phyloP scores from a whole-genome alignment of 2,113 vertebrate species.

The Arizona elegans region DNA sequence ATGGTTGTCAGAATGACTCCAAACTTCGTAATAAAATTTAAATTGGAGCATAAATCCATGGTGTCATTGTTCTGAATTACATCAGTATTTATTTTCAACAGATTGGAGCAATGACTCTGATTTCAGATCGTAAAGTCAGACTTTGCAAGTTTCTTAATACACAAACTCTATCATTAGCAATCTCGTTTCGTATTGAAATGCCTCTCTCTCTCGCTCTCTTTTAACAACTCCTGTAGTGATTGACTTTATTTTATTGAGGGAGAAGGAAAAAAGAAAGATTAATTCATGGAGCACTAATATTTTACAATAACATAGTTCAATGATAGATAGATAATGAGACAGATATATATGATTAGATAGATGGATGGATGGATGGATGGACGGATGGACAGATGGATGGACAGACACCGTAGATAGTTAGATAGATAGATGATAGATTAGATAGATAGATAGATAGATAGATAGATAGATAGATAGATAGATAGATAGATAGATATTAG shows the following conservation, averaged over 20 bases:
- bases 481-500: no score
- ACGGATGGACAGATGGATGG: no score
- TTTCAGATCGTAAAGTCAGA: not conserved
- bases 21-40: not conserved
- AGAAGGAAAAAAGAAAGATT: constrained; percentile 3
- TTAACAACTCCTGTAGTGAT: not conserved
- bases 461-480: no score
- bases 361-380: no score
- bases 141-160: not conserved
- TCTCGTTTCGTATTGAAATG: not conserved
- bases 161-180: not conserved
- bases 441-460: no score
- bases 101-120: not conserved
- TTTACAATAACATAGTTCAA: not conserved
- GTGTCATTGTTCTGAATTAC: not conserved
- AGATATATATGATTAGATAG: no score
- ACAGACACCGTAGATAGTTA: no score
- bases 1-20: not conserved
- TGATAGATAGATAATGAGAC: no score
- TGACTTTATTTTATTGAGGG: constrained; percentile 29
- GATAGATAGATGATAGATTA: no score
- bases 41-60: not conserved
- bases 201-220: not conserved
- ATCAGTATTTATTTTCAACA: not conserved
- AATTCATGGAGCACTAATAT: not conserved